Evolutionary conservation across 2,888 invertebrate genomes (phyloP).

Genomic region (Epiperipatus broadwayi): DNA sequence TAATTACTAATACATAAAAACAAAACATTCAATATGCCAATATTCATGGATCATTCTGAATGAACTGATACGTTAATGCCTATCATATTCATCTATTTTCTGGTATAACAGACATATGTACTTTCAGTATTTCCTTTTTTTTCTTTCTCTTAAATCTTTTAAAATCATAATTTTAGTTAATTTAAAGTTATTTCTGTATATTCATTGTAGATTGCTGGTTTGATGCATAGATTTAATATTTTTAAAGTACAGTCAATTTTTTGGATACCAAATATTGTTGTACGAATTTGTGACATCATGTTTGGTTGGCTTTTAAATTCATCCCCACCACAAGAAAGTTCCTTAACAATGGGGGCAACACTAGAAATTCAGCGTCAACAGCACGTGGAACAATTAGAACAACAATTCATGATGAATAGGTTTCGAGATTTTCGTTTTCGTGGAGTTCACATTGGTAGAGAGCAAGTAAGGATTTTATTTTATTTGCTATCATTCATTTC

Average conservation of each 20-base stretch:
- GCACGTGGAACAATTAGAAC: slow-evolving; percentile 33
- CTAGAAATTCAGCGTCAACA: slow-evolving; percentile 34
- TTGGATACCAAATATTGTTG: slow-evolving; percentile 28
- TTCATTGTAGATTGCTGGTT: slow-evolving; percentile 27
- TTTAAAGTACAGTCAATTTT: slow-evolving; percentile 28
- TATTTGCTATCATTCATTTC: too few species aligned
- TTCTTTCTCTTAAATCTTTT: background rate
- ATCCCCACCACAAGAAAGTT: slow-evolving; percentile 25
- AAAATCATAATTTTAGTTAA: background rate
- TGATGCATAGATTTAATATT: slow-evolving; percentile 31
- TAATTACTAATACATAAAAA: too few species aligned
- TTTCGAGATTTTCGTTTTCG: slow-evolving; percentile 19
- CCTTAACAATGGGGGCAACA: slow-evolving; percentile 33
- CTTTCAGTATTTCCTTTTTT: slow-evolving; percentile 9
- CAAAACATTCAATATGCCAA: too few species aligned
- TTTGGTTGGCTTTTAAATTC: slow-evolving; percentile 31
- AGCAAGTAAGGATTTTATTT: too few species aligned
- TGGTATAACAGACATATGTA: too few species aligned
- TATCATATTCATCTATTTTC: too few species aligned
- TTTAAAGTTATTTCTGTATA: slow-evolving; percentile 8
- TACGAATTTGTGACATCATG: slow-evolving; percentile 23
- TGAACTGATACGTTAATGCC: too few species aligned
- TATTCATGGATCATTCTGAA: too few species aligned
- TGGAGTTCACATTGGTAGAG: too few species aligned
- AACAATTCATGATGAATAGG: slow-evolving; percentile 29